Conservation (phyloP, 2,888 invertebrate species). For the Furcula furcula region DNA sequence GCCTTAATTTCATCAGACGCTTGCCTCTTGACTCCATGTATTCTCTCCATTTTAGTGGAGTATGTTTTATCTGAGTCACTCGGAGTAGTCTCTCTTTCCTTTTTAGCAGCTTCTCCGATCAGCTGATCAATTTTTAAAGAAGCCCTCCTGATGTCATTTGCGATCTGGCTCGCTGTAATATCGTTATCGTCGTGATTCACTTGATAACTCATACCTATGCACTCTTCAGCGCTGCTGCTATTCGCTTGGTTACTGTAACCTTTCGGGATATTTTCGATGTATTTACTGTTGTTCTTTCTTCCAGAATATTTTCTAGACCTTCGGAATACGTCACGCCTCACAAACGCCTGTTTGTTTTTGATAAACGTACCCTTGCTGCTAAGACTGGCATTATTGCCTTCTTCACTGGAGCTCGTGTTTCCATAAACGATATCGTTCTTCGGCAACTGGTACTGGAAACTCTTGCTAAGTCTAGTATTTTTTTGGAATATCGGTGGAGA, state of each 20-base stretch:
- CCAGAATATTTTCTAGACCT: constrained; percentile 77
- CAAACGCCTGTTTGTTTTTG: constrained; percentile 81
- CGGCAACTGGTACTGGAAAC: constrained; percentile 76
- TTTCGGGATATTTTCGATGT: constrained; percentile 57
- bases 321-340: constrained; percentile 73
- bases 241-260: constrained; percentile 57
- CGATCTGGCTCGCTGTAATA: constrained; percentile 77
- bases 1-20: constrained; percentile 73
- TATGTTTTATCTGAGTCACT: constrained; percentile 75
- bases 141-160: constrained; percentile 79
- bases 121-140: constrained; percentile 81
- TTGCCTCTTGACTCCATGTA: constrained; percentile 80
- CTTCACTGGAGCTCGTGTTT: constrained; percentile 78
- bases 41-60: constrained; percentile 79
- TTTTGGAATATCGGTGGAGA: constrained; percentile 77
- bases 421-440: constrained; percentile 70
- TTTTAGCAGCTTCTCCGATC: constrained; percentile 68
- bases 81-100: constrained; percentile 50
- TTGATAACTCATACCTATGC: constrained; percentile 74
- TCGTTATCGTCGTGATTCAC: constrained; percentile 80
- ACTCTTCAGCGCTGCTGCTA: constrained; percentile 75
- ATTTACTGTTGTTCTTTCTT: constrained; percentile 66
- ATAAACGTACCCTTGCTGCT: constrained; percentile 79
- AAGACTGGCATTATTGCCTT: constrained; percentile 64
- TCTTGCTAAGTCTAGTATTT: constrained; percentile 77